phyloP scores from a whole-genome alignment of 2,113 vertebrate species.

The Larimichthys crocea region DNA sequence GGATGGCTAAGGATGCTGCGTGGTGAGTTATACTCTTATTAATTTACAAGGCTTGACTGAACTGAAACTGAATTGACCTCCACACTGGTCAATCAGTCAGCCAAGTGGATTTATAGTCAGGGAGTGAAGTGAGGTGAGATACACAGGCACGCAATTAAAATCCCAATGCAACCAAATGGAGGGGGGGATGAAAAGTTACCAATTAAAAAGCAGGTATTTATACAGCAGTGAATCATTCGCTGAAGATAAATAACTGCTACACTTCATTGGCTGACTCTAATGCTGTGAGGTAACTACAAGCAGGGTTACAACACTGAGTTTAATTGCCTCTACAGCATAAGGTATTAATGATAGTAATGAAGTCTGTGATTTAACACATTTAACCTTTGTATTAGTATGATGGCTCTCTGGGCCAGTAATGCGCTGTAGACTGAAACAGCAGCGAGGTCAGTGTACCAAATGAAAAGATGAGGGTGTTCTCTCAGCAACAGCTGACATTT shows the following conservation, averaged over 20 bases:
- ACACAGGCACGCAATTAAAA: slow-evolving; percentile 55
- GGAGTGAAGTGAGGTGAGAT: slow-evolving; percentile 31
- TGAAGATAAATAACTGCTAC: slow-evolving; percentile 35
- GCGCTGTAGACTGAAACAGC: background rate
- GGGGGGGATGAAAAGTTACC: slow-evolving; percentile 51
- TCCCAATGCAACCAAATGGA: slow-evolving; percentile 9
- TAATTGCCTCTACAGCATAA: slow-evolving; percentile 40
- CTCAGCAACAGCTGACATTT: background rate
- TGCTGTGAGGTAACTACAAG: background rate
- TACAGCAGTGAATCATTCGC: slow-evolving; percentile 15
- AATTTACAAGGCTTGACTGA: slow-evolving; percentile 50
- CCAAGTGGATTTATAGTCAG: slow-evolving; percentile 43
- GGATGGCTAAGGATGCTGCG: background rate
- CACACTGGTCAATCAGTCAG: slow-evolving; percentile 30
- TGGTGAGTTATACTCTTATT: slow-evolving; percentile 23
- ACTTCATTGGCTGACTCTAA: slow-evolving; percentile 32
- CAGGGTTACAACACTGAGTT: slow-evolving; percentile 39
- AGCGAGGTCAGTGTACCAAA: background rate
- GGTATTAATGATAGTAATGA: slow-evolving; percentile 42
- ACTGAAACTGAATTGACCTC: slow-evolving; percentile 61
- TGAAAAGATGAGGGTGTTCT: background rate
- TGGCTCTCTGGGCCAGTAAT: background rate
- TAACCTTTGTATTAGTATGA: slow-evolving; percentile 33
- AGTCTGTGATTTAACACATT: slow-evolving; percentile 38
- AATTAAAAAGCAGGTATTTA: slow-evolving; percentile 62